Conservation (phyloP, 1,140 invertebrate genomes). For the Conus ventricosus region DNA sequence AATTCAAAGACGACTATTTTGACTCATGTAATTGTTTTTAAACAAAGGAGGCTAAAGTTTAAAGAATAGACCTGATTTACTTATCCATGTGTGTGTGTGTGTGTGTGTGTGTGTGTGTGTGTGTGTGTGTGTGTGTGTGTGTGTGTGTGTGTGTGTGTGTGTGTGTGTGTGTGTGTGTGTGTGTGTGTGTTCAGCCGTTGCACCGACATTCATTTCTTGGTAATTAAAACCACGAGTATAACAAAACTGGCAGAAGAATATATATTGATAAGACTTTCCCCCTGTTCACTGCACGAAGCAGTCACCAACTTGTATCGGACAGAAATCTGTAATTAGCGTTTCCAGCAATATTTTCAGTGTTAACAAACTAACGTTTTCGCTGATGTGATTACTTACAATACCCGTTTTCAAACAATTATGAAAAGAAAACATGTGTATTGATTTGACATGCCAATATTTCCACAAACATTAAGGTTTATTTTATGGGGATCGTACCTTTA, state of each 20-base stretch:
- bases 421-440: too few relatives aligned
- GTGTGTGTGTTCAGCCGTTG: not conserved
- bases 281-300: not conserved
- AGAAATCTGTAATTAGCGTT: too few relatives aligned
- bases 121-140: not conserved
- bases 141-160: not conserved
- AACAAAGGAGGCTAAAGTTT: too few relatives aligned
- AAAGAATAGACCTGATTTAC: not conserved
- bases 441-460: too few relatives aligned
- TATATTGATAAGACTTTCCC: not conserved
- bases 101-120: not conserved
- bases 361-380: too few relatives aligned
- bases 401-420: too few relatives aligned
- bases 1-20: too few relatives aligned
- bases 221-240: not conserved
- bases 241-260: not conserved
- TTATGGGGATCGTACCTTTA: too few relatives aligned
- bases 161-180: not conserved
- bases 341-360: too few relatives aligned
- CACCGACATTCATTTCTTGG: not conserved
- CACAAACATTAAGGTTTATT: too few relatives aligned
- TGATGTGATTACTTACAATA: too few relatives aligned
- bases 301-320: not conserved
- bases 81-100: not conserved
- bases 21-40: too few relatives aligned